Evolutionary conservation across 2,888 invertebrate species (phyloP), one percentile per base, ranked within the genome.

Genomic region (Bombylius major): DNA sequence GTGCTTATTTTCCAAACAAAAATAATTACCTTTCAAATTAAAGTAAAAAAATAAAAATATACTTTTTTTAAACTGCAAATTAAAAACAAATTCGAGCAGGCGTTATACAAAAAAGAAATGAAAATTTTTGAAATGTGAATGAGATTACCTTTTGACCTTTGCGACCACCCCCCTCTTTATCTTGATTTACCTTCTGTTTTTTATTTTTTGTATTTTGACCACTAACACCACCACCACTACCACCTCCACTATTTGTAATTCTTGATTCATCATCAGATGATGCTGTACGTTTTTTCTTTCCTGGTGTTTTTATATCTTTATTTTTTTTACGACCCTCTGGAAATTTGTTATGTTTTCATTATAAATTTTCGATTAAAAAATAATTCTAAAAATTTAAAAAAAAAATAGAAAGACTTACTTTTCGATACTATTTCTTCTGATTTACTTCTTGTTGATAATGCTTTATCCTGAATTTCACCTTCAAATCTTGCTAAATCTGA

Each of bases 401-500:
- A 47, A 31, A 47, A 11, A 5, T 31, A 8, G 31, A 47, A 31
- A 47, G n/a, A 45, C 58, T 72, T 78, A 80, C 82, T 83, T 65
- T 82, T 82, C 47, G 78, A 77, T 11, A 80, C 77, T 54, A 77
- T 73, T 59, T 80, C 78, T 64, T 85, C 85, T 50, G 83, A 81
- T 60, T 82, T 81, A 64, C 85, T 83, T 50, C 87, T 81, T 32
- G 84, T 86, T 61, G 82, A 88, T 61, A 89, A 76, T 4, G 90
- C 88, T 76, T 95, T 95, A 69, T 97, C 96, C 72, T 96, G 96
- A 66, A 97, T 89, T 75, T 97, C 96, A 1, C 93, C 88, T 73
- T 98, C 97, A 71, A 98, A 98, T 59, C 95, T 82, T 1, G 95
- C 94, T 68, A 98, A 80, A 78, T 98, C 97, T 56, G 94, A 92